phyloP scores from a whole-genome alignment of 2,888 invertebrate genomes.

The Ormyrus labotus region DNA sequence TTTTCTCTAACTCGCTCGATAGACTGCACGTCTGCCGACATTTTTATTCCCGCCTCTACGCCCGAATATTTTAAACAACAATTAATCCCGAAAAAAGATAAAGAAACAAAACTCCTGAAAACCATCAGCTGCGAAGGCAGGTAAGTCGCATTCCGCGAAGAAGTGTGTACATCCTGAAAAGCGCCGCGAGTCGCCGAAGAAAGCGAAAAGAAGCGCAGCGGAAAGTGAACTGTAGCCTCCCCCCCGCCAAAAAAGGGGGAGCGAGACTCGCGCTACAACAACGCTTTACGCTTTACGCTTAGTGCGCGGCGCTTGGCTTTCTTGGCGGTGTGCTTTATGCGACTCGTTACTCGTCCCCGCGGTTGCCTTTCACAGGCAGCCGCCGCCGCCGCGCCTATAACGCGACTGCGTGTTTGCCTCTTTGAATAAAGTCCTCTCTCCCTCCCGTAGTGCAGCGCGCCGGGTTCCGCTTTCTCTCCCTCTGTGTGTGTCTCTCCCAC shows the following conservation, averaged over 20 bases:
- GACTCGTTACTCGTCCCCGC: conserved; percentile 53
- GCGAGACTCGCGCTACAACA: conserved; percentile 50
- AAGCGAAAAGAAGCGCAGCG: conserved; percentile 3
- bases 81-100: too few species aligned
- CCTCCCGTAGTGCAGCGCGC: conserved; percentile 12
- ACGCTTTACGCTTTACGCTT: conserved; percentile 63
- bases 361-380: conserved; percentile 57
- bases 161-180: too few species aligned
- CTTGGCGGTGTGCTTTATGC: conserved; percentile 48
- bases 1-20: too few species aligned
- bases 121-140: too few species aligned
- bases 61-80: too few species aligned
- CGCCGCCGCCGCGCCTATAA: conserved; percentile 50
- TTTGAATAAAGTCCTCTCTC: conserved; percentile 55
- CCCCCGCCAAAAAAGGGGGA: conserved; percentile 45
- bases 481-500: neutral
- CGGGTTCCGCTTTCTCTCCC: conserved; percentile 31
- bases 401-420: conserved; percentile 48
- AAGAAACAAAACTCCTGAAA: too few species aligned
- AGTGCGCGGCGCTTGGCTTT: conserved; percentile 33
- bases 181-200: neutral
- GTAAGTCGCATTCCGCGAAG: too few species aligned
- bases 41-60: too few species aligned
- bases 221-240: conserved; percentile 42
- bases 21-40: too few species aligned